Evolutionary conservation across 2,113 vertebrate genomes (phyloP), one percentile per base, ranked within the genome.

Genomic region (Saccopteryx bilineata): DNA sequence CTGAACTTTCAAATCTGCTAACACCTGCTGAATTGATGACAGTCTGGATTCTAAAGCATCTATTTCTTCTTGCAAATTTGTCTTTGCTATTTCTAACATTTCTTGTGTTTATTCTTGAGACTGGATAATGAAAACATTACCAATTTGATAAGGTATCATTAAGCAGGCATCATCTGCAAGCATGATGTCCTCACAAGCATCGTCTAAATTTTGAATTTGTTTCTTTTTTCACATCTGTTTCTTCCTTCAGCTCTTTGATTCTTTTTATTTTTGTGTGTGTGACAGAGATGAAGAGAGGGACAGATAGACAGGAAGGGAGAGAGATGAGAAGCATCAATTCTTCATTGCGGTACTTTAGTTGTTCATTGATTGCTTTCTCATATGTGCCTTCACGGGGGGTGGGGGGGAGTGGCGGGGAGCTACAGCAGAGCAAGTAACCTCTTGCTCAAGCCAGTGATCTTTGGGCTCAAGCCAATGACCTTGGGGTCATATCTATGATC

Each of bases 181-280:
- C 99, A 99, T 98, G 63, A 99, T 96, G 97, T 99, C 99, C 58
- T 99, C 99, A 21, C 99, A 99, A 48, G 99, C 99, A 52, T 99
- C 99, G 96, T 99, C 99, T 74, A 99, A 82, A 86, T 99, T 99
- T 92, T 99, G 99, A 31, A 99, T 98, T 0, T 99, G 99, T 95
- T 99, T 99, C 99, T 99, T 99, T 99, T 98, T 99, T 99, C 17
- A 99, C 98, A 81, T 99, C 99, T 75, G 99, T 99, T 98, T 99
- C 99, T 95, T 99, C 99, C 95, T 99, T 99, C 17, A 99, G 98
- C 39, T 39, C 39, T 39, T 39, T 39, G 39, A 39, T 39, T 39
- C 39, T 39, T 39, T 39, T 39, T 39, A 39, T 39, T 39, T 39
- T 39, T 39, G 2, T 39, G 39, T 39, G 39, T 39, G 39, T 39